Percentiles rank a stretch among this genome's conserved stretches.
phyloP scores from a whole-genome alignment of 2,888 invertebrate species.

The Pollenia labialis region DNA sequence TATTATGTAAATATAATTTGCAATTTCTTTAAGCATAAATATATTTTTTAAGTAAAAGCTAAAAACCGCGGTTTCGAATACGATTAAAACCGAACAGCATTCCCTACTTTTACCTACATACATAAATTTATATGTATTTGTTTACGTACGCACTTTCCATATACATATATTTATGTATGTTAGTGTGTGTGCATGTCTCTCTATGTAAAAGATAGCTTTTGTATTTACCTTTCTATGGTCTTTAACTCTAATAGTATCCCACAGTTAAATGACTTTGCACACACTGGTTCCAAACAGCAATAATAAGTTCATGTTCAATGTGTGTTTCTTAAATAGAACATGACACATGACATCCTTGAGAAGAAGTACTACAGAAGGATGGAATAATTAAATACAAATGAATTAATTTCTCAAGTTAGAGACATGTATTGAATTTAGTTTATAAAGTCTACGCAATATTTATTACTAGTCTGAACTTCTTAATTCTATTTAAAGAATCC shows the following conservation, averaged over 20 bases:
- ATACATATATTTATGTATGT: not conserved
- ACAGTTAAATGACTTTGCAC: conserved; percentile 28
- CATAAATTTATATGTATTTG: not conserved
- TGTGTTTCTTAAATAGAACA: conserved; percentile 41
- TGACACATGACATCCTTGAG: conserved; percentile 46
- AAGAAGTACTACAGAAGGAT: not conserved
- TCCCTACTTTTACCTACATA: too few species aligned
- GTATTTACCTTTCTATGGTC: conserved; percentile 27
- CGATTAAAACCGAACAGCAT: too few species aligned
- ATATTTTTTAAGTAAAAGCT: too few species aligned
- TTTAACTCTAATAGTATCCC: not conserved
- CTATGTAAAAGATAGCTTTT: not conserved
- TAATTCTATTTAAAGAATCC: too few species aligned
- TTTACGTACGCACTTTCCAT: conserved; percentile 6
- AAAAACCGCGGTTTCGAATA: too few species aligned
- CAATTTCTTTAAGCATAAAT: too few species aligned
- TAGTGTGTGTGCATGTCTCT: not conserved
- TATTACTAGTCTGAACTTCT: too few species aligned
- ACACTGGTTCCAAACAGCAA: not conserved
- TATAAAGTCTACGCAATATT: not conserved
- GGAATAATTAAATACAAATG: not conserved
- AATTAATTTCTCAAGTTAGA: not conserved
- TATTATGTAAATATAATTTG: too few species aligned
- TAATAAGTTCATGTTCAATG: conserved; percentile 15
- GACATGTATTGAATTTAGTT: not conserved